Conservation (phyloP, 2,797 vertebrate genomes). For the Chelidonichthys spinosus region DNA sequence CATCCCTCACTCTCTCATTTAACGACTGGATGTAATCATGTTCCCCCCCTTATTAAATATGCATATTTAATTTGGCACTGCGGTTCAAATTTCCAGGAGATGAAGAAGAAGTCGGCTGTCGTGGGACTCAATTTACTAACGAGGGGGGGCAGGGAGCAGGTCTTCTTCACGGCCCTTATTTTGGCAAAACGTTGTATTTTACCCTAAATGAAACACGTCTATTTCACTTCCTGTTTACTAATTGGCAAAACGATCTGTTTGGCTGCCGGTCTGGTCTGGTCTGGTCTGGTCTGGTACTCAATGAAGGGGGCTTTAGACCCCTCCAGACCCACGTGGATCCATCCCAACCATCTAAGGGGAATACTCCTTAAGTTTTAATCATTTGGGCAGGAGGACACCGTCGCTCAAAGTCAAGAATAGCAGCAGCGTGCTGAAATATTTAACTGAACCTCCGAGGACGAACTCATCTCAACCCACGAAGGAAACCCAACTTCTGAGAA, state of each 20-base stretch:
- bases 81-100: conserved; percentile 62
- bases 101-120: conserved; percentile 58
- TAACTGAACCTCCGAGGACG: not conserved
- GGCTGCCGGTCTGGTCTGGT: not conserved
- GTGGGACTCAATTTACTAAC: conserved; percentile 65
- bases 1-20: conserved; percentile 51
- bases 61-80: conserved; percentile 70
- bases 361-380: not conserved
- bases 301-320: not conserved
- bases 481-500: too few species aligned
- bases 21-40: conserved; percentile 67
- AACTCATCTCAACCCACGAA: not conserved
- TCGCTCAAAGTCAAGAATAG: not conserved
- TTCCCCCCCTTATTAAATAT: conserved; percentile 71
- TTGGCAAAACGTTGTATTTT: conserved; percentile 34
- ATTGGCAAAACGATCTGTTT: not conserved
- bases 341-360: not conserved
- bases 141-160: conserved; percentile 27
- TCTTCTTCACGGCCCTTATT: conserved; percentile 26
- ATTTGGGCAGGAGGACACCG: not conserved
- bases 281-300: not conserved
- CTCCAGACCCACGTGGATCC: conserved; percentile 17
- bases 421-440: not conserved
- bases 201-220: not conserved
- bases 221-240: conserved; percentile 7